Conservation (phyloP, 2,797 vertebrate species). For the Schizopygopsis pylzovi region DNA sequence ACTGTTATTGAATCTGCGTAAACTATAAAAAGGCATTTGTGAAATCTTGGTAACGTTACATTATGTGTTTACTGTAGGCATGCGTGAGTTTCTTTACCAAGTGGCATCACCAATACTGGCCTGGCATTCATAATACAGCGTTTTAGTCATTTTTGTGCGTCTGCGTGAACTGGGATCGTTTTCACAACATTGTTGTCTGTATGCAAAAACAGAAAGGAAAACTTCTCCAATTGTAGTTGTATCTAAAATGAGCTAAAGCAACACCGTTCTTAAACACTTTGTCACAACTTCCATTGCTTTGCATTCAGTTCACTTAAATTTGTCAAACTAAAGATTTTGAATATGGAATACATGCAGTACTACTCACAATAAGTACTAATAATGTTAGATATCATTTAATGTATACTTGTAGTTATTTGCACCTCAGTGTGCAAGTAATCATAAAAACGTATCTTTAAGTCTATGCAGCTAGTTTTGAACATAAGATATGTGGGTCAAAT, state of each 20-base stretch:
- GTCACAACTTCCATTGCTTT: neutral
- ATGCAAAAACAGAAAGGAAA: too few species aligned
- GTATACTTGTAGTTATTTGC: neutral
- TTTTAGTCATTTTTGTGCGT: neutral
- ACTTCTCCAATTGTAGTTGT: neutral
- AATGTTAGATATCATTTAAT: neutral
- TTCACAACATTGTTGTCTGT: neutral
- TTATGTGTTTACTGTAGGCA: neutral
- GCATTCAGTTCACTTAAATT: neutral
- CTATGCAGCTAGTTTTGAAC: neutral
- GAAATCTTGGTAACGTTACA: neutral
- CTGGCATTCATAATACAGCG: too few species aligned
- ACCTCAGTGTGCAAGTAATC: neutral
- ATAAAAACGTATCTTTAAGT: neutral
- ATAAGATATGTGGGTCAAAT: neutral
- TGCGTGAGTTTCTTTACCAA: neutral
- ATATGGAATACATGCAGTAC: too few species aligned
- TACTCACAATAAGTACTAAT: too few species aligned
- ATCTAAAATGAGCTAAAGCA: neutral
- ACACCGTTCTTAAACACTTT: neutral
- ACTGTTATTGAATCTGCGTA: neutral
- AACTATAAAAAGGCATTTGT: neutral
- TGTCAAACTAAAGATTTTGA: neutral
- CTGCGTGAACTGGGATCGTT: too few species aligned
- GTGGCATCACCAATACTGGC: too few species aligned